Evolutionary conservation across 1,140 invertebrate genomes (phyloP).

Genomic region (Heliconius hermathena): DNA sequence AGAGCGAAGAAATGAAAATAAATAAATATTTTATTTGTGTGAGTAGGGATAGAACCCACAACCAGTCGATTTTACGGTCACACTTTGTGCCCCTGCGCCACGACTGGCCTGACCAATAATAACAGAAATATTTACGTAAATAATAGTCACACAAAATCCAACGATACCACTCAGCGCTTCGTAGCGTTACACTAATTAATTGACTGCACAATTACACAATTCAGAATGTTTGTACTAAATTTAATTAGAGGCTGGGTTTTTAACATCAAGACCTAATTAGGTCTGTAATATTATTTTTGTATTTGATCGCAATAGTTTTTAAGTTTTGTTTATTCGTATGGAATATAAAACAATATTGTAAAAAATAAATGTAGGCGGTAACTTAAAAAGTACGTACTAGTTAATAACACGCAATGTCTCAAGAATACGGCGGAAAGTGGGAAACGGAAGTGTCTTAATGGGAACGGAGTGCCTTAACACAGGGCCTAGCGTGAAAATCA

Average conservation of each 20-base stretch:
- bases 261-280: not conserved
- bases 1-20: too few species aligned
- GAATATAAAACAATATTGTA: not conserved
- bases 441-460: too few species aligned
- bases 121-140: not conserved
- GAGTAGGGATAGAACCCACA: too few species aligned
- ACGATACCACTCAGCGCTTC: not conserved
- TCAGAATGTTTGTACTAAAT: not conserved
- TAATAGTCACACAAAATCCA: not conserved
- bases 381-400: too few species aligned
- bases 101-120: too few species aligned
- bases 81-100: too few species aligned
- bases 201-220: not conserved
- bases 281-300: not conserved
- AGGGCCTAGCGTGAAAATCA: too few species aligned
- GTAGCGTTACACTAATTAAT: not conserved
- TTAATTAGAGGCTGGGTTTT: not conserved
- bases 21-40: too few species aligned
- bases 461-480: too few species aligned
- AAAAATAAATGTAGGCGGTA: not conserved
- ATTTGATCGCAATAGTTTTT: not conserved
- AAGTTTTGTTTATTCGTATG: not conserved
- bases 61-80: too few species aligned
- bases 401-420: too few species aligned
- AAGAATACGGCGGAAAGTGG: too few species aligned